phyloP scores from a whole-genome alignment of 1,140 invertebrate species.

The Trichoplusia ni region DNA sequence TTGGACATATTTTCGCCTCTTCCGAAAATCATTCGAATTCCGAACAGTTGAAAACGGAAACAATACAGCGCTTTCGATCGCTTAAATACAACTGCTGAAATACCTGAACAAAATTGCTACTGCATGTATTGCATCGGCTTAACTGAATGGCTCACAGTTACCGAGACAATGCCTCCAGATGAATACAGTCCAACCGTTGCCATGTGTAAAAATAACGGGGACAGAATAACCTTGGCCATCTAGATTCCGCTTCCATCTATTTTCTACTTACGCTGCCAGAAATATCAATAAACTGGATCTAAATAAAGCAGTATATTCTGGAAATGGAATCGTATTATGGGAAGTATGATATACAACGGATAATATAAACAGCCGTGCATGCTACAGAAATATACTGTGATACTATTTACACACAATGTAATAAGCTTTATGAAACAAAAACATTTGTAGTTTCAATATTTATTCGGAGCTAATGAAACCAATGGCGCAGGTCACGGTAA shows the following conservation, averaged over 20 bases:
- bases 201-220: background rate
- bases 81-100: background rate
- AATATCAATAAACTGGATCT: slow-evolving; percentile 3
- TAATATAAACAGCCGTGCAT: background rate
- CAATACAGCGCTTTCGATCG: background rate
- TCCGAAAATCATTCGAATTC: too few relatives aligned
- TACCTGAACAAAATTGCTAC: background rate
- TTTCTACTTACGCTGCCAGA: background rate
- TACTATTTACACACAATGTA: background rate
- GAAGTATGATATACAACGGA: background rate
- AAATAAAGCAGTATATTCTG: background rate
- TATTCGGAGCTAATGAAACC: slow-evolving; percentile 1
- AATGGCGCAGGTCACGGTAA: slow-evolving; percentile 1
- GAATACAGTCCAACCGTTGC: slow-evolving; percentile 2
- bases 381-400: background rate
- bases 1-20: too few relatives aligned
- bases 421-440: background rate
- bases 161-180: slow-evolving; percentile 9
- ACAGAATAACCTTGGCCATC: slow-evolving; percentile 7
- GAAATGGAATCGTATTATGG: background rate
- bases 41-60: slow-evolving; percentile 18
- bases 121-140: background rate
- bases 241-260: background rate
- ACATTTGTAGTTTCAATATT: background rate
- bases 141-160: background rate